Conservation (phyloP, 2,888 invertebrate genomes). For the Cerastis rubricosa region DNA sequence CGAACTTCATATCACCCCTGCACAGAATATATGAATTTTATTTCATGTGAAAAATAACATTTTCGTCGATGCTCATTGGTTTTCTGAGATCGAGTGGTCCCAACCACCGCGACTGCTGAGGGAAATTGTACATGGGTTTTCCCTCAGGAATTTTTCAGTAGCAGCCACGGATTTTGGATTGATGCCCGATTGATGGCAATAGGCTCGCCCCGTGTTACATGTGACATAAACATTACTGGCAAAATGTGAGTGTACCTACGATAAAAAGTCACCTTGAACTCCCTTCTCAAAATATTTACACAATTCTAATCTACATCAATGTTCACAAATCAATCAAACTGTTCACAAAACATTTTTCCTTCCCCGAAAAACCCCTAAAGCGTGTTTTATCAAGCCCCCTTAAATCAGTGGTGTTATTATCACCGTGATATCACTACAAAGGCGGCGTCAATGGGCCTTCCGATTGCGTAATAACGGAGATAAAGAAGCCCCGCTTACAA, state of each 20-base stretch:
- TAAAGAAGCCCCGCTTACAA: slow-evolving; percentile 44
- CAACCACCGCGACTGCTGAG: no score
- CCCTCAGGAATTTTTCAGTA: no score
- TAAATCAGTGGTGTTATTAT: slow-evolving; percentile 67
- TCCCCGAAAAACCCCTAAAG: not conserved
- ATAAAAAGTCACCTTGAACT: not conserved
- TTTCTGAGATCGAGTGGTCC: no score
- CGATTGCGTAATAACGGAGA: slow-evolving; percentile 35
- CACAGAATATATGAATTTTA: no score
- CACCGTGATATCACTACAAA: slow-evolving; percentile 54
- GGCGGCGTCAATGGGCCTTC: slow-evolving; percentile 46
- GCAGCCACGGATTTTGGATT: no score
- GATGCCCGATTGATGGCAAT: no score
- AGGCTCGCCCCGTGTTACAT: no score
- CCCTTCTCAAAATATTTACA: not conserved
- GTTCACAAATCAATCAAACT: slow-evolving; percentile 26
- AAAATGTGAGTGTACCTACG: not conserved
- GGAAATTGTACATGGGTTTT: no score
- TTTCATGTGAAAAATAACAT: no score
- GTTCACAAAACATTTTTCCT: not conserved
- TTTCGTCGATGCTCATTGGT: no score
- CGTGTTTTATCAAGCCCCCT: slow-evolving; percentile 43
- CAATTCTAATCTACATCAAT: not conserved
- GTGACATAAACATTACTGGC: no score
- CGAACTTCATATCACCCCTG: no score